Evolutionary conservation across 2,113 vertebrate species (phyloP).

Genomic region (Campylomormyrus tamandua): DNA sequence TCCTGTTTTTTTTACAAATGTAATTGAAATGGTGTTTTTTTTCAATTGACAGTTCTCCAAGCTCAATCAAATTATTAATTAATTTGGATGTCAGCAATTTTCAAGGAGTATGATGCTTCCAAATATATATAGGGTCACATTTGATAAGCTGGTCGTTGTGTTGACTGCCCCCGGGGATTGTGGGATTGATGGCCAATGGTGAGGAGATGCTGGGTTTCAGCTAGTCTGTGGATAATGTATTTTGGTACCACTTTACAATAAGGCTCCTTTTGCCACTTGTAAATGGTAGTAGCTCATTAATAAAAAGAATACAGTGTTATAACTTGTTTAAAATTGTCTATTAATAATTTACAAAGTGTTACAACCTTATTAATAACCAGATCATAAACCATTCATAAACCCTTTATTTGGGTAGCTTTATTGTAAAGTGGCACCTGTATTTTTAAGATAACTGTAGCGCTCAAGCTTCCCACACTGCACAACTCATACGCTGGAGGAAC

Average conservation of each 20-base stretch:
- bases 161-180: neutral
- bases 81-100: neutral
- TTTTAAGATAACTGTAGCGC: neutral
- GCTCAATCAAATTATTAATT: neutral
- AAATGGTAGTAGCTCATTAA: too few relatives aligned
- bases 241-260: neutral
- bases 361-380: too few relatives aligned
- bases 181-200: neutral
- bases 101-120: neutral
- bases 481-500: neutral
- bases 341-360: too few relatives aligned
- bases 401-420: too few relatives aligned
- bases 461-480: neutral
- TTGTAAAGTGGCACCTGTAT: neutral
- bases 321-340: too few relatives aligned
- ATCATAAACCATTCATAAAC: too few relatives aligned
- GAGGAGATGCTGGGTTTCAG: neutral
- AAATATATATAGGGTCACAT: neutral
- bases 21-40: neutral
- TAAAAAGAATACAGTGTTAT: too few relatives aligned
- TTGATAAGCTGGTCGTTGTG: neutral
- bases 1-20: neutral
- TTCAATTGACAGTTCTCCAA: neutral
- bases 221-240: neutral
- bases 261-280: too few relatives aligned